phyloP scores from a whole-genome alignment of 1,140 invertebrate genomes.

The Phymorhynchus buccinoides region DNA sequence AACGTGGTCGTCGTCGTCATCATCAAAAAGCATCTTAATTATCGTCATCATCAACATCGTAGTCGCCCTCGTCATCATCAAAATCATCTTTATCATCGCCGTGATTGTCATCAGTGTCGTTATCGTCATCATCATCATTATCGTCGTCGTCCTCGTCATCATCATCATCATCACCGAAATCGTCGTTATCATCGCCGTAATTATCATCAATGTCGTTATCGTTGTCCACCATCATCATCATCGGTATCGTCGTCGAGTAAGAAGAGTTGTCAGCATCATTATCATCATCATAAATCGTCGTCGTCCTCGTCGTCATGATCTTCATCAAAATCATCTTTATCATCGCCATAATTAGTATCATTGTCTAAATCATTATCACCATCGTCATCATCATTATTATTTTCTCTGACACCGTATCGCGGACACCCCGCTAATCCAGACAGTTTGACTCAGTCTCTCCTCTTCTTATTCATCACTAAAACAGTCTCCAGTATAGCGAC shows the following conservation, averaged over 20 bases:
- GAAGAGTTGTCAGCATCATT: not conserved
- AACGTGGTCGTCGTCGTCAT: too few relatives aligned
- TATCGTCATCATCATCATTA: not conserved
- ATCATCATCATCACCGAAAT: not conserved
- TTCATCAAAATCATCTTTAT: not conserved
- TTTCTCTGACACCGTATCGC: too few relatives aligned
- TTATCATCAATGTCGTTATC: not conserved
- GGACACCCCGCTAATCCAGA: too few relatives aligned
- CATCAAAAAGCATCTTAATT: too few relatives aligned
- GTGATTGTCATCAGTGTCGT: not conserved
- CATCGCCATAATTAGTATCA: not conserved
- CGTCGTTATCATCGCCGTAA: not conserved
- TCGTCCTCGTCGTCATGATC: too few relatives aligned
- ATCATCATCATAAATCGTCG: not conserved
- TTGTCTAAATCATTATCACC: too few relatives aligned
- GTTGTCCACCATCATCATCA: not conserved
- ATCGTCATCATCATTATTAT: not conserved
- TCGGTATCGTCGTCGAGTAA: not conserved
- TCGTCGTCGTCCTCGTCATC: not conserved
- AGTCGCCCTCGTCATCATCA: not conserved
- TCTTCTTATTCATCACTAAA: too few relatives aligned
- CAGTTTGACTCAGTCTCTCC: too few relatives aligned
- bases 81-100: not conserved
- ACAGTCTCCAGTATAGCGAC: too few relatives aligned
- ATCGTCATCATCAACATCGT: too few relatives aligned